Conservation (phyloP, 2,888 invertebrate species). For the Drosophila heteroneura region DNA sequence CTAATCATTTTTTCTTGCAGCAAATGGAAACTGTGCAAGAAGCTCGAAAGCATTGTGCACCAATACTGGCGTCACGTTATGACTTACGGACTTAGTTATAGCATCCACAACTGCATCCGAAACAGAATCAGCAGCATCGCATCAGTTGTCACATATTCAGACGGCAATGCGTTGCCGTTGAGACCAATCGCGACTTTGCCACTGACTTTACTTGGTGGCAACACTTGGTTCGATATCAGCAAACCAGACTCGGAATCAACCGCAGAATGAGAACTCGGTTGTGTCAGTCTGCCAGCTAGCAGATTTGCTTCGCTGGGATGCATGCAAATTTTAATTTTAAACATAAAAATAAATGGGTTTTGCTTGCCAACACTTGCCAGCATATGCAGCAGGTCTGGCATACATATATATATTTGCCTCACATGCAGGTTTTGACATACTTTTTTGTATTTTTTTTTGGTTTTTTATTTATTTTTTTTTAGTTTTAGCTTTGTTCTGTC, state of each 20-base stretch:
- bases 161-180: constrained; percentile 14
- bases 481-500: constrained; percentile 26
- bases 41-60: background rate
- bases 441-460: background rate
- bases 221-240: constrained; percentile 6
- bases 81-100: constrained; percentile 8
- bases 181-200: constrained; percentile 19
- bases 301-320: constrained; percentile 27
- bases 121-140: constrained; percentile 20
- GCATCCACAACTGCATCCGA: constrained; percentile 4
- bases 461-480: background rate
- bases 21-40: constrained; percentile 1
- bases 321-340: constrained; percentile 74
- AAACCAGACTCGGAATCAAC: constrained; percentile 3
- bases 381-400: constrained; percentile 32
- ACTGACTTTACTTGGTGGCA: constrained; percentile 2
- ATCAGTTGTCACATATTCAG: constrained; percentile 52
- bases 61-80: background rate
- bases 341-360: constrained; percentile 75
- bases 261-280: constrained; percentile 3
- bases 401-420: constrained; percentile 24
- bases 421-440: constrained; percentile 56
- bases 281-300: constrained; percentile 33
- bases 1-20: background rate
- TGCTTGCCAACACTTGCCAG: constrained; percentile 64